A percentile compares a stretch with the other conserved stretches of the same genome.
Evolutionary conservation across 2,113 vertebrate genomes (phyloP).

Genomic region (Ictalurus furcatus): DNA sequence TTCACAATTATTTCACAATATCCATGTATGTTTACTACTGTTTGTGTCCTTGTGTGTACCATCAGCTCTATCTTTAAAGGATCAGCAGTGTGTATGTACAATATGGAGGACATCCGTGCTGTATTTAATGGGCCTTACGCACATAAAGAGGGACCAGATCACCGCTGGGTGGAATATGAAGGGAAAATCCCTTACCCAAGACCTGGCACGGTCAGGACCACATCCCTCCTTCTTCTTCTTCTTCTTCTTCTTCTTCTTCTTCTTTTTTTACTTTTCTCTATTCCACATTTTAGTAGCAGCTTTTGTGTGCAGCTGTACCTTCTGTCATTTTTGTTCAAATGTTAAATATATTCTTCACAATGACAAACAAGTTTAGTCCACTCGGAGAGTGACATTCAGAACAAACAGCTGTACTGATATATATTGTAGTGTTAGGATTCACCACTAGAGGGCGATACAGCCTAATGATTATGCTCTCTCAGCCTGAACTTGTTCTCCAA

Average conservation of each 20-base stretch:
- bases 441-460: constrained; percentile 66
- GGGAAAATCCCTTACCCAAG: constrained; percentile 92
- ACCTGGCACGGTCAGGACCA: constrained; percentile 85
- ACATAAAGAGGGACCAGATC: constrained; percentile 93
- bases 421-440: constrained; percentile 18
- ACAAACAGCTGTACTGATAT: not conserved
- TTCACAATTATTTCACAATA: not conserved
- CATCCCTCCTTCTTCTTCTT: too few species aligned
- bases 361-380: not conserved
- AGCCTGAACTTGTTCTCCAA: not conserved
- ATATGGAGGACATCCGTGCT: constrained; percentile 91
- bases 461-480: not conserved
- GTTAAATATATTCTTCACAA: not conserved
- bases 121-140: constrained; percentile 94
- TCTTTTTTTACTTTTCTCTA: not conserved
- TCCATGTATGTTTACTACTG: not conserved
- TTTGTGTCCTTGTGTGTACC: constrained; percentile 25
- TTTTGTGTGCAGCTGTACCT: not conserved
- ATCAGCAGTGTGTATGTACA: constrained; percentile 96
- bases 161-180: constrained; percentile 94
- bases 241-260: too few species aligned
- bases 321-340: not conserved
- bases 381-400: not conserved
- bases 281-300: not conserved
- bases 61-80: constrained; percentile 93